Base-by-base conservation (phyloP, 2,797 vertebrate species). In the Tauraco hartlaubi region DNA sequence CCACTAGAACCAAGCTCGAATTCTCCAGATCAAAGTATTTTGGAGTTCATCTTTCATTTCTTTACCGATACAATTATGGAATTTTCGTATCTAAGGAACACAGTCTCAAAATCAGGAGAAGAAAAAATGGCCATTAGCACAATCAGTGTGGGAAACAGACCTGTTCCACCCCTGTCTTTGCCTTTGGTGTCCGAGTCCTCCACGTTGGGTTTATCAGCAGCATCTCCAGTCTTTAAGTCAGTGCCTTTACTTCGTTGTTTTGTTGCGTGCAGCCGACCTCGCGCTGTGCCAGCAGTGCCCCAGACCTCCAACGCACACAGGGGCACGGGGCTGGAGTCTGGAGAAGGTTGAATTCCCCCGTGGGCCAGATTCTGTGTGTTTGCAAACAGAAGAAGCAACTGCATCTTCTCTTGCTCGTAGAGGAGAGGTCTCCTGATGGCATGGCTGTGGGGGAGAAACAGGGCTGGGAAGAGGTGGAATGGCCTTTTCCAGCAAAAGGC, bases 281-380 rank as follows among this genome's bases (percentile, higher is more conserved):
- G 28, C 0, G 2, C 16, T 25, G 23, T 1, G 0, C 1, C 28
- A 58, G 44, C n/a, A 18, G 13, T 2, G 23, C 85, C 54, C 17
- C 82, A 63, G n/a, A 25, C 11, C 46, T 76, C 6, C 3, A 15
- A 7, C 0, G 2, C 21, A 17, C 9, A 1, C 0, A 5, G 29
- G 9, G 21, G 11, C 2, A 26, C 2, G 9, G 22, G 20, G 1
- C 23, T 48, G 58, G 54, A 3, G 26, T 5, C 17, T 46, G 67
- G 11, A 28, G 63, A 43, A 16, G 67, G 5, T 10, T 41, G 4
- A 19, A 23, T 25, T 52, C 20, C 39, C 9, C 39, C 1, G 0
- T 0, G 51, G 33, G 7, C 43, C 51, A 59, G 18, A 15, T 21
- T 43, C 39, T 33, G 0, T 6, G 29, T 6, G 3, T 9, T 48